phyloP scores from a whole-genome alignment of 2,888 invertebrate genomes.

The Esperia sulphurella region DNA sequence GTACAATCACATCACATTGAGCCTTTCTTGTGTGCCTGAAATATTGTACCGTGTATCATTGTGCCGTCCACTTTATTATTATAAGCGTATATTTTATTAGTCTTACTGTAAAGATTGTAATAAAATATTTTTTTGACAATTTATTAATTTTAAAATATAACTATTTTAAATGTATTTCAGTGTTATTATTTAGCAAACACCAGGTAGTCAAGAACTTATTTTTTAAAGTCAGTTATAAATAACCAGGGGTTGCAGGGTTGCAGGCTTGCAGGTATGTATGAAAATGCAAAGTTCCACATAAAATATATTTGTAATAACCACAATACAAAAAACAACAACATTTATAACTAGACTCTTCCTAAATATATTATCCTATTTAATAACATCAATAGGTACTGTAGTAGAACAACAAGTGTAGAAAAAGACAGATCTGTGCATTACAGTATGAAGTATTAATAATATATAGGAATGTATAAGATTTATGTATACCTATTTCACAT shows the following conservation, averaged over 20 bases:
- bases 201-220: too few species aligned
- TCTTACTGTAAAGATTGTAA: too few species aligned
- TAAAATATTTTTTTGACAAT: too few species aligned
- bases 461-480: too few species aligned
- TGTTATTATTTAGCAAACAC: too few species aligned
- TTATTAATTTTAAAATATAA: too few species aligned
- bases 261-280: not conserved
- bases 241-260: not conserved
- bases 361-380: not conserved
- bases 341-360: constrained; percentile 2
- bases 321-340: constrained; percentile 20
- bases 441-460: too few species aligned
- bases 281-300: constrained; percentile 23
- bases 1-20: too few species aligned
- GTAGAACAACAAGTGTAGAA: constrained; percentile 3
- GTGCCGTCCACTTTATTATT: constrained; percentile 27
- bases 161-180: too few species aligned
- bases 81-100: not conserved
- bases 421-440: not conserved
- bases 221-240: not conserved
- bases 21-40: not conserved
- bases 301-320: constrained; percentile 33
- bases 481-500: too few species aligned
- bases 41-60: constrained; percentile 11
- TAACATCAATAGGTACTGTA: not conserved